These are phyloP conservation scores for Rhagologus leucostigma DNA, from an alignment of 2,113 vertebrate genomes.

Conservation along the genomic window DNA sequence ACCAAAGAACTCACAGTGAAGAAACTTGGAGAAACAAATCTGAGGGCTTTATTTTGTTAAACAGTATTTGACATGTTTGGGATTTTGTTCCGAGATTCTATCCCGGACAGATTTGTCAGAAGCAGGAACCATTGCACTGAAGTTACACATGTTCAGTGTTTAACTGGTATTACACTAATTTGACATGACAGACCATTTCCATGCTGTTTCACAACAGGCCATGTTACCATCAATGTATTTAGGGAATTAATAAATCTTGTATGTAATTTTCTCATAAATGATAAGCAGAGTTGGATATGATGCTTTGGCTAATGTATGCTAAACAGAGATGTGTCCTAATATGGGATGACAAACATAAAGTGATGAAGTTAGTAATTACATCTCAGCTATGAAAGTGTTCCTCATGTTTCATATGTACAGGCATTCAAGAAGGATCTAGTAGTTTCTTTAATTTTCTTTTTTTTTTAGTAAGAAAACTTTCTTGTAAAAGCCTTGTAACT, in stretches of 20 bases:
- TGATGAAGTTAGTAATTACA: background rate
- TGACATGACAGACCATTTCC: background rate
- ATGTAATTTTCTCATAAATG: background rate
- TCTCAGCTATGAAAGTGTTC: background rate
- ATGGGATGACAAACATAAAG: background rate
- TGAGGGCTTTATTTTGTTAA: background rate
- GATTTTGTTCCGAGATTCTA: background rate
- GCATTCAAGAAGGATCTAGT: background rate
- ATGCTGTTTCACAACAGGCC: background rate
- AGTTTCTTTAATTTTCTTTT: background rate
- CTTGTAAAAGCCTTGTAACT: background rate
- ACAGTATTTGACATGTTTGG: rapidly evolving
- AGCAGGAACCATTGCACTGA: background rate
- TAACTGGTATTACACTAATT: background rate
- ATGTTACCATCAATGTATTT: background rate
- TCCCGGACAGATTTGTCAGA: background rate
- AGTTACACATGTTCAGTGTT: background rate
- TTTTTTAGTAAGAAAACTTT: background rate
- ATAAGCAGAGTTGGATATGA: background rate
- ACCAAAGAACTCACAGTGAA: background rate
- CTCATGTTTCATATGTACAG: rapidly evolving
- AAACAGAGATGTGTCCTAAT: background rate
- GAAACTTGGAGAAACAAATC: background rate
- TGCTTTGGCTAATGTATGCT: background rate
- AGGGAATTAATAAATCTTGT: background rate